Percentiles rank a stretch among this genome's conserved stretches.
phyloP scores from a whole-genome alignment of 2,113 vertebrate genomes.

The Athene noctua region DNA sequence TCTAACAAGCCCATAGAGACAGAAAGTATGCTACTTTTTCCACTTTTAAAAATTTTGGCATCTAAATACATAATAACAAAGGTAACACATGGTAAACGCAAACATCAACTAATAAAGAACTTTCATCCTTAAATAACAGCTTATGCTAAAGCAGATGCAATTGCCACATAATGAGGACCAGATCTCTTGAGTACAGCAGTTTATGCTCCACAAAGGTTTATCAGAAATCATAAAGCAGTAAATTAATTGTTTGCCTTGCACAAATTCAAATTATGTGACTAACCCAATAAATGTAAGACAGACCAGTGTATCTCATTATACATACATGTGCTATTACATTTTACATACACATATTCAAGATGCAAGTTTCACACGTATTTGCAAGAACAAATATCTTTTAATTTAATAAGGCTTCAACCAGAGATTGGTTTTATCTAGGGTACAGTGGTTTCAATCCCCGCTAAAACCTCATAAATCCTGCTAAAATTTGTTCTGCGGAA shows the following conservation, averaged over 20 bases:
- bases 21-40: not conserved
- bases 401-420: not conserved
- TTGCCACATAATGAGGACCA: not conserved
- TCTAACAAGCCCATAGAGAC: not conserved
- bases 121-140: not conserved
- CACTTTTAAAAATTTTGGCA: not conserved
- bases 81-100: not conserved
- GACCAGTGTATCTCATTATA: not conserved
- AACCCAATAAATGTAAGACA: not conserved
- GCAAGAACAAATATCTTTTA: not conserved
- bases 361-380: not conserved
- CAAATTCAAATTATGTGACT: not conserved
- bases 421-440: not conserved
- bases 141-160: not conserved
- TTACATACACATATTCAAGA: not conserved
- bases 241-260: not conserved
- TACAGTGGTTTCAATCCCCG: not conserved
- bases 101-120: not conserved
- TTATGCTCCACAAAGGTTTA: not conserved
- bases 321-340: not conserved
- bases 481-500: not conserved
- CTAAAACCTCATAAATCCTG: not conserved
- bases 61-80: not conserved
- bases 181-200: not conserved
- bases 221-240: not conserved